phyloP scores from a whole-genome alignment of 2,113 vertebrate genomes.

The Eidolon helvum region DNA sequence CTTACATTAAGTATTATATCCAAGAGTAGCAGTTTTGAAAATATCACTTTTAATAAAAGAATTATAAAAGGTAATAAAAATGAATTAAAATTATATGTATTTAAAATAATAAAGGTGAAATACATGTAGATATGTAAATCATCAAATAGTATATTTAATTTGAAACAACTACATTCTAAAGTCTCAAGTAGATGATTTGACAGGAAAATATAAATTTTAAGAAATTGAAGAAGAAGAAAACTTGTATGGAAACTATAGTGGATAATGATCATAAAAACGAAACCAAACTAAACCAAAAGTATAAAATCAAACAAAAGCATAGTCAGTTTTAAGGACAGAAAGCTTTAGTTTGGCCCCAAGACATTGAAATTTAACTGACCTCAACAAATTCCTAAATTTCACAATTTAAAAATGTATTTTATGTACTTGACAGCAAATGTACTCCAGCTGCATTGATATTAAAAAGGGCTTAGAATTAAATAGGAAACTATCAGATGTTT shows the following conservation, averaged over 20 bases:
- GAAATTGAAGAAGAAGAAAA: not conserved
- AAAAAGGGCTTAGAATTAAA: not conserved
- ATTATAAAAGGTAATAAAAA: not conserved
- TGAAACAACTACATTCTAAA: not conserved
- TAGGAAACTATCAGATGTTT: not conserved
- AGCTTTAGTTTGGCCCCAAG: not conserved
- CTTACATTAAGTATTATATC: not conserved
- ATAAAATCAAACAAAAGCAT: not conserved
- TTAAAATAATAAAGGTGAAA: not conserved
- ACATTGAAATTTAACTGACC: not conserved
- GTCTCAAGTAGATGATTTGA: not conserved
- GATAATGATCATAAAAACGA: not conserved
- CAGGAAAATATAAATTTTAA: not conserved
- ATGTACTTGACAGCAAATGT: not conserved
- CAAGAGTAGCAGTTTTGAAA: not conserved
- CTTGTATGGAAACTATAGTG: rapidly evolving
- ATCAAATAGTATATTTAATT: not conserved
- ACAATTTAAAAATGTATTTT: not conserved
- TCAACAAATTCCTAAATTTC: not conserved
- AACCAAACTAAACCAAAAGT: not conserved
- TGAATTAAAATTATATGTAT: not conserved
- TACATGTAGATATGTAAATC: not conserved
- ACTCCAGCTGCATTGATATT: not conserved
- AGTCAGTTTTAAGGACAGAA: not conserved
- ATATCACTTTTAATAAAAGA: not conserved